Conservation (phyloP, 30 jellyfish, hydroid and myxozoan species). For the Euphysa ruthae region DNA sequence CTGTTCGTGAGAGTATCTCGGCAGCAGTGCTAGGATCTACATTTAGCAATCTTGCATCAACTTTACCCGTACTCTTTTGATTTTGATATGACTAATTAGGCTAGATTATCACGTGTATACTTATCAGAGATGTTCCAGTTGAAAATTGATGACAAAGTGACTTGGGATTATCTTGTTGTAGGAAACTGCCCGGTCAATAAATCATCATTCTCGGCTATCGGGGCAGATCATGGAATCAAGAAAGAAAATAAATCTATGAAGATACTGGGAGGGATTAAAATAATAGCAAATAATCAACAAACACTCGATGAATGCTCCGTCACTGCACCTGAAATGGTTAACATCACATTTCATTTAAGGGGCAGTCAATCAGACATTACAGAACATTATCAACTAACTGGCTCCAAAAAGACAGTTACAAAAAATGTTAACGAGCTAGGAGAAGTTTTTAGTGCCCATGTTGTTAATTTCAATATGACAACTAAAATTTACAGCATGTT, state of each 20-base stretch:
- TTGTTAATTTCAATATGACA: no score
- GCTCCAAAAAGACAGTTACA: no score
- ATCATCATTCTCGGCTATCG: slow-evolving; percentile 15
- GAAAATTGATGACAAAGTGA: no score
- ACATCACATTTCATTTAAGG: neutral
- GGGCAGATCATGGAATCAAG: no score
- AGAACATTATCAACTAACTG: no score
- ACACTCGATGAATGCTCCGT: neutral
- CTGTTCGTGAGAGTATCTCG: no score
- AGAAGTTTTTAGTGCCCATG: no score
- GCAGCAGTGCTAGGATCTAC: no score
- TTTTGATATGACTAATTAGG: neutral
- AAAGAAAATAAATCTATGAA: slow-evolving; percentile 7
- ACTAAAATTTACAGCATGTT: no score
- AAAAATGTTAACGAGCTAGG: no score
- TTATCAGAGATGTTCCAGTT: slow-evolving; percentile 10
- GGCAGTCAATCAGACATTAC: no score
- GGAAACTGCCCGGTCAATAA: slow-evolving; percentile 19
- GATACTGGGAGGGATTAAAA: slow-evolving; percentile 12
- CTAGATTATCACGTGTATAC: neutral
- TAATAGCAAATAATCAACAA: neutral
- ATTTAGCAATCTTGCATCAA: neutral
- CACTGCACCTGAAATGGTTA: neutral
- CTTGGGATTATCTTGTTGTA: neutral
- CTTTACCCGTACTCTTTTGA: neutral